phyloP scores from a whole-genome alignment of 2,113 vertebrate genomes.

The Garra rufa region DNA sequence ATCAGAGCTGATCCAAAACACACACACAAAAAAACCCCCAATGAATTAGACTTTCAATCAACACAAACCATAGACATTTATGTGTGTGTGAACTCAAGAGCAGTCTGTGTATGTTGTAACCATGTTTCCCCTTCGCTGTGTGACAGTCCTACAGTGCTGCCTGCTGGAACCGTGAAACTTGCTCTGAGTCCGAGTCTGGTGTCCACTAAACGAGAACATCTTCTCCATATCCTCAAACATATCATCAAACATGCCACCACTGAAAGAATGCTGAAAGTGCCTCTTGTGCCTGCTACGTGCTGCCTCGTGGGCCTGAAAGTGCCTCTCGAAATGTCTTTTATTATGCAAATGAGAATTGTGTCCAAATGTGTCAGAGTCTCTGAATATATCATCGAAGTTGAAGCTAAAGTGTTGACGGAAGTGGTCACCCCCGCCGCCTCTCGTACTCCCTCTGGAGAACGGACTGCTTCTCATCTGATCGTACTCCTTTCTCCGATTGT shows the following conservation, averaged over 20 bases:
- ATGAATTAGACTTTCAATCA: background rate
- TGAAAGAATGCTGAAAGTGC: constrained; percentile 85
- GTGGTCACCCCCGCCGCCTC: constrained; percentile 66
- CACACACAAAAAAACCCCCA: background rate
- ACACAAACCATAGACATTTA: background rate
- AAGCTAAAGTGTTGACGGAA: constrained; percentile 90
- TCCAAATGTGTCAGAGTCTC: constrained; percentile 87
- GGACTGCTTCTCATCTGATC: constrained; percentile 78
- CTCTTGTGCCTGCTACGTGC: constrained; percentile 79
- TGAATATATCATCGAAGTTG: constrained; percentile 93
- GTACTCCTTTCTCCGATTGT: constrained; percentile 86
- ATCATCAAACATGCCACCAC: constrained; percentile 87
- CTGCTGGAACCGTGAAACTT: constrained; percentile 85
- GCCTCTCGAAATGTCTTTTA: constrained; percentile 90
- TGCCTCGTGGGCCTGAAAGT: constrained; percentile 85
- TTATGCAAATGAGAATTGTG: constrained; percentile 80
- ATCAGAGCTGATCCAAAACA: background rate
- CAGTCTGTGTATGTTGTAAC: constrained; percentile 97
- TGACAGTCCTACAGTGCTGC: constrained; percentile 93
- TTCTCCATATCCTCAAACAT: constrained; percentile 97
- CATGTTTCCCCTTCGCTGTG: constrained; percentile 95
- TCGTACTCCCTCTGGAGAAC: constrained; percentile 67
- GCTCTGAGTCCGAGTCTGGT: constrained; percentile 77
- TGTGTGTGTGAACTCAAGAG: constrained; percentile 70
- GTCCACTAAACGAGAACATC: constrained; percentile 91